A percentile compares a stretch with the other conserved stretches of the same genome.
phyloP scores from a whole-genome alignment of 1,140 invertebrate genomes.

The Triops cancriformis region DNA sequence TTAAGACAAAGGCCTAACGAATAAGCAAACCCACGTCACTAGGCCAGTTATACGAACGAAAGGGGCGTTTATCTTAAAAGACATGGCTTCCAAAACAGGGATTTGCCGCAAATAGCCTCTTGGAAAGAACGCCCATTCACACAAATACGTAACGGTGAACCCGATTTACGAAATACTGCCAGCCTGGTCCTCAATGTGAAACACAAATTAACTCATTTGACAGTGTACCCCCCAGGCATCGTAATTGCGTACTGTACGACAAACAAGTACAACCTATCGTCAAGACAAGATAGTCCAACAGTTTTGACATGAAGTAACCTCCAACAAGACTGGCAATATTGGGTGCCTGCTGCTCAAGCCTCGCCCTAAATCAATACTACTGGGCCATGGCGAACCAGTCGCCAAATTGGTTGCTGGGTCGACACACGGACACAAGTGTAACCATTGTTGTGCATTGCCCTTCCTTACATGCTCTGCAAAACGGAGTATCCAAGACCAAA shows the following conservation, averaged over 20 bases:
- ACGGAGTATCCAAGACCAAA: not conserved
- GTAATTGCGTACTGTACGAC: not conserved
- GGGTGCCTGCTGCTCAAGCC: not conserved
- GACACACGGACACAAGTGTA: not conserved
- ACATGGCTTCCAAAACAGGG: not conserved
- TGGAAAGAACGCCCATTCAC: not conserved
- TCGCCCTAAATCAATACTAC: not conserved
- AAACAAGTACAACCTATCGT: not conserved
- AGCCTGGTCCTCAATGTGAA: too few species aligned
- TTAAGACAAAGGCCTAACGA: not conserved
- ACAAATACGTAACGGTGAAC: not conserved
- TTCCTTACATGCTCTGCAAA: not conserved
- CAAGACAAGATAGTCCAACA: not conserved
- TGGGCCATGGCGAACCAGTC: not conserved
- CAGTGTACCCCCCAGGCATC: too few species aligned
- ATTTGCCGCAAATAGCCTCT: not conserved
- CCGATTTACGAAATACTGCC: not conserved
- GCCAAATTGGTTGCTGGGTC: not conserved
- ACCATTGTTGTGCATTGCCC: not conserved
- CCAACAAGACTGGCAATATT: not conserved
- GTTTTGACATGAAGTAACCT: not conserved
- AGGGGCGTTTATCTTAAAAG: not conserved
- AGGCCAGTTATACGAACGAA: not conserved
- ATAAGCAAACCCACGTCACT: not conserved
- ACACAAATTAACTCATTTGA: too few species aligned